A percentile compares a stretch with the other conserved stretches of the same genome.
Evolutionary conservation across 2,888 invertebrate species (phyloP).

Genomic region (Philhelius pedissequus): DNA sequence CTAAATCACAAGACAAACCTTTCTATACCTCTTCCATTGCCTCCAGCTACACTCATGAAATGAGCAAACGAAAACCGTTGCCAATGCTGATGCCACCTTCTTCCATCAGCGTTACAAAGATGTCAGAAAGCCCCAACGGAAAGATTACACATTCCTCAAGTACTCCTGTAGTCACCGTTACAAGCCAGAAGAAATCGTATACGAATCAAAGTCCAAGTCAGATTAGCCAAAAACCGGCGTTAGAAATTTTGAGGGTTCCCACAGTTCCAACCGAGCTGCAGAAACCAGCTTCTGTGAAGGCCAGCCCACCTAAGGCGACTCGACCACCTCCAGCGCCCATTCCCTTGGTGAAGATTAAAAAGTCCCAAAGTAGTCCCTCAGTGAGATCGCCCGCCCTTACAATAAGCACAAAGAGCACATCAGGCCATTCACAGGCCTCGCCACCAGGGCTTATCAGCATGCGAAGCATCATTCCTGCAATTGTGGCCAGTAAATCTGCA

Average conservation of each 20-base stretch:
- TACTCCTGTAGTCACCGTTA: conserved; percentile 68
- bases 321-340: conserved; percentile 81
- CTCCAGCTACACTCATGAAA: conserved; percentile 71
- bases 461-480: conserved; percentile 71
- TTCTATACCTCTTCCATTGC: conserved; percentile 72
- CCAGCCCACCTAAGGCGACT: conserved; percentile 73
- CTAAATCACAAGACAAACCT: conserved; percentile 69
- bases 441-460: conserved; percentile 75
- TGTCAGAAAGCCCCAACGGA: conserved; percentile 16
- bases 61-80: conserved; percentile 64
- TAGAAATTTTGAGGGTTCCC: conserved; percentile 75
- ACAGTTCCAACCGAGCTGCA: neutral
- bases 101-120: conserved; percentile 73
- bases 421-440: conserved; percentile 71
- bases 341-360: conserved; percentile 80
- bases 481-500: conserved; percentile 63
- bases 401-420: conserved; percentile 66
- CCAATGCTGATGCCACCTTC: conserved; percentile 73
- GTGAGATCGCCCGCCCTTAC: conserved; percentile 67
- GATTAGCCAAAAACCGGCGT: conserved; percentile 71
- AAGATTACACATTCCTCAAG: conserved; percentile 41
- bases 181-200: conserved; percentile 45
- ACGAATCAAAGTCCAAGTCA: conserved; percentile 51
- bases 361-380: conserved; percentile 72
- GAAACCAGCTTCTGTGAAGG: conserved; percentile 67